These are phyloP conservation scores for Hanleya hanleyi DNA, from an alignment of 2,888 invertebrate genomes.

Conservation along the genomic window DNA sequence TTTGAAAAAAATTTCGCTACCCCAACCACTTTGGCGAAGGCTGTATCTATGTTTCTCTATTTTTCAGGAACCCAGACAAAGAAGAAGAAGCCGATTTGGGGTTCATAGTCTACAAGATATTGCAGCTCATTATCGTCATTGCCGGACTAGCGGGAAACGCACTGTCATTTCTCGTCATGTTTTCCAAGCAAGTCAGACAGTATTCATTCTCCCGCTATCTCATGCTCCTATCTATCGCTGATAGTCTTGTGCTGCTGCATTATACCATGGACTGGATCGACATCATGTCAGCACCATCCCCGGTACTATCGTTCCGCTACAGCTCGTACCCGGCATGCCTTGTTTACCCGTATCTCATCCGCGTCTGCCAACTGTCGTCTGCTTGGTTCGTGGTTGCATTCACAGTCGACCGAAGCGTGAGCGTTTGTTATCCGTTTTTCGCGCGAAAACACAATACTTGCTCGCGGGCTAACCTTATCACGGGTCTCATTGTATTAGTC, in stretches of 20 bases:
- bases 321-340: neutral
- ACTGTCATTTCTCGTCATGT: neutral
- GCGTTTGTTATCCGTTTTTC: neutral
- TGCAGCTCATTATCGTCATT: neutral
- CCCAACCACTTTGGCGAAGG: too few species aligned
- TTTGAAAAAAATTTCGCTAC: too few species aligned
- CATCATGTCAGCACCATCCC: neutral
- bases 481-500: neutral
- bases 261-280: neutral
- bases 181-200: neutral
- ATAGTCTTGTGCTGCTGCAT: neutral
- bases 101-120: neutral
- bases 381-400: neutral
- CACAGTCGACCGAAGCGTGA: neutral
- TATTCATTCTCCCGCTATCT: neutral
- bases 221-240: neutral
- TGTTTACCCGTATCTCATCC: neutral
- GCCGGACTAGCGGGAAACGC: neutral
- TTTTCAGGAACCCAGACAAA: too few species aligned
- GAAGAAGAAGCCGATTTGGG: too few species aligned
- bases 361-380: neutral
- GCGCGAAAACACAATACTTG: neutral
- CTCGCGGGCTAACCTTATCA: neutral
- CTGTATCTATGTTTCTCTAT: too few species aligned
- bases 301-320: neutral